phyloP scores from a whole-genome alignment of 2,797 vertebrate genomes.

The Lagocephalus sceleratus region DNA sequence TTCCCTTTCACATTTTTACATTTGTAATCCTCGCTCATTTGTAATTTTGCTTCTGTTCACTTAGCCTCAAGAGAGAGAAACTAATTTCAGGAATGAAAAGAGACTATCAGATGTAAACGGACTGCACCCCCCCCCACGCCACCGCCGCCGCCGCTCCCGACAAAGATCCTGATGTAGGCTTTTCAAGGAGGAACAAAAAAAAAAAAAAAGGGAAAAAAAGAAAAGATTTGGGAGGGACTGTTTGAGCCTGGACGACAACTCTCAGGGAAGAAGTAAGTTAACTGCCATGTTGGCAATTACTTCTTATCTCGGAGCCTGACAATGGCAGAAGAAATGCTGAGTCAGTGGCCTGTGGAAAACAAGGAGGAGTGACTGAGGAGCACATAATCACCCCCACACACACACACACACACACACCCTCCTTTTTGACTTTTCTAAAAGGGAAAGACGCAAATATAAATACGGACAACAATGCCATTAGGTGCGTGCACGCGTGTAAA shows the following conservation, averaged over 20 bases:
- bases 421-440: constrained; percentile 36
- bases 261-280: constrained; percentile 58
- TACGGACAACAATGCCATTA: constrained; percentile 12
- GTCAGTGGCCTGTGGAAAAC: constrained; percentile 46
- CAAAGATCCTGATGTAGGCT: constrained; percentile 65
- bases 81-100: constrained; percentile 71
- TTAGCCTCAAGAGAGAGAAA: constrained; percentile 66
- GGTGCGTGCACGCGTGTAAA: constrained; percentile 25
- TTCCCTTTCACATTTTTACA: constrained; percentile 61
- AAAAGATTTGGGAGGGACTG: constrained; percentile 4
- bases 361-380: constrained; percentile 36
- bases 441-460: constrained; percentile 43
- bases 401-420: constrained; percentile 36
- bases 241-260: constrained; percentile 55
- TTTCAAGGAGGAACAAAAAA: constrained; percentile 58
- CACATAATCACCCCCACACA: constrained; percentile 44
- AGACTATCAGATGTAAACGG: constrained; percentile 67
- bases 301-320: constrained; percentile 65
- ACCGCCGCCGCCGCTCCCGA: constrained; percentile 47
- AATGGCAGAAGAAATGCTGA: constrained; percentile 61
- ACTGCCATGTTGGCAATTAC: constrained; percentile 65
- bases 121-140: constrained; percentile 46
- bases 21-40: constrained; percentile 65
- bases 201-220: constrained; percentile 13
- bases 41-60: constrained; percentile 55